Conservation (phyloP, 2,113 vertebrate species). For the Protobothrops mucrosquamatus region DNA sequence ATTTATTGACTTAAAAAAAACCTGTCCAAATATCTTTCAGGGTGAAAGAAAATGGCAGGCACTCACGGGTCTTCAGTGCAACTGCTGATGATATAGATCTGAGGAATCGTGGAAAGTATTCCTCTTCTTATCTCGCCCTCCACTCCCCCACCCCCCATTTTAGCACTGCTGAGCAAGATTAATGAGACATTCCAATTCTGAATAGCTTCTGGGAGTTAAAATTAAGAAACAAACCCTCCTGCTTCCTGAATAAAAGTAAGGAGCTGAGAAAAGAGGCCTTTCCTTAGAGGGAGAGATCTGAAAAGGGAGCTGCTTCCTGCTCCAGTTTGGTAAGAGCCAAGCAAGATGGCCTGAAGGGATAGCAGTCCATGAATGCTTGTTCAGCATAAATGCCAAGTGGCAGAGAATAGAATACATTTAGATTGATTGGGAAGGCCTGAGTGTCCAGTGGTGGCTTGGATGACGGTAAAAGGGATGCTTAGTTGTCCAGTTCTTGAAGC, state of each 20-base stretch:
- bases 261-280: not conserved
- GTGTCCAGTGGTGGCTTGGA: not conserved
- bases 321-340: not conserved
- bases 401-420: not conserved
- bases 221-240: not conserved
- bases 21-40: not conserved
- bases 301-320: not conserved
- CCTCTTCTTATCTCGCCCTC: not conserved
- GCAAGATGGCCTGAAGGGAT: not conserved
- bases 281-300: not conserved
- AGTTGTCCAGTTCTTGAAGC: not conserved
- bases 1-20: not conserved
- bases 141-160: not conserved
- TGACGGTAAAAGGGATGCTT: not conserved
- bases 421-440: not conserved
- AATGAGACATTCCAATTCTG: not conserved
- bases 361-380: not conserved
- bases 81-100: not conserved
- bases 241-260: not conserved
- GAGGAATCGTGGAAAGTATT: not conserved
- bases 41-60: not conserved
- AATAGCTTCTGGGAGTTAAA: not conserved
- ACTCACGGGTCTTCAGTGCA: not conserved
- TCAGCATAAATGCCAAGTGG: not conserved
- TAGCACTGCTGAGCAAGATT: not conserved